Evolutionary conservation across 1,140 invertebrate species (phyloP).

Genomic region (Cecropterus lyciades): DNA sequence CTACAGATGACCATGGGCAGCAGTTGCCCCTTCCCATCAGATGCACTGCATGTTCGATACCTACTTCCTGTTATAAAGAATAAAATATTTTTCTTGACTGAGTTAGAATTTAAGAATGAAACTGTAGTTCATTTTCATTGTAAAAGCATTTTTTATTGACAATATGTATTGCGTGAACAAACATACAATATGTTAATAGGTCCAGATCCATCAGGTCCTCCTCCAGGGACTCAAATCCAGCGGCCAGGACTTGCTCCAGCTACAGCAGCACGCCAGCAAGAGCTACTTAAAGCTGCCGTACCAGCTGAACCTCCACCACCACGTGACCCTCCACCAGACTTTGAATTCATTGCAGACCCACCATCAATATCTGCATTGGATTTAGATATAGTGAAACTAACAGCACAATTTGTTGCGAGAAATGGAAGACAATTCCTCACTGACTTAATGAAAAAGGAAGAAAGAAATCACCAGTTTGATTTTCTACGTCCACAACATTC

Average conservation of each 20-base stretch:
- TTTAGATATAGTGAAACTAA: slow-evolving; percentile 98
- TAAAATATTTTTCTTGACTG: no score
- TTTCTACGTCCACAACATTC: slow-evolving; percentile 99
- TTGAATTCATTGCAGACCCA: slow-evolving; percentile 99
- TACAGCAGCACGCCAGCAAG: slow-evolving; percentile 93
- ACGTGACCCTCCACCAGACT: slow-evolving; percentile 97
- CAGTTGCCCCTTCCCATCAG: no score
- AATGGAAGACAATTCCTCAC: slow-evolving; percentile 99
- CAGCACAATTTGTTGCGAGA: slow-evolving; percentile 99
- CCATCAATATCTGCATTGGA: slow-evolving; percentile 99
- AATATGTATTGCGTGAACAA: no score
- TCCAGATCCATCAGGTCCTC: slow-evolving; percentile 46
- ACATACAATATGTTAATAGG: slow-evolving; percentile 35
- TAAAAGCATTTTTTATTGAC: no score
- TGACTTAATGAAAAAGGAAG: slow-evolving; percentile 99
- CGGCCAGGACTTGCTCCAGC: slow-evolving; percentile 86
- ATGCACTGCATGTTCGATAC: no score
- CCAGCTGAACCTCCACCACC: slow-evolving; percentile 95
- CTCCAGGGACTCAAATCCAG: slow-evolving; percentile 44
- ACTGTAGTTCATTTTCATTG: no score
- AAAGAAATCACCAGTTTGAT: slow-evolving; percentile 99
- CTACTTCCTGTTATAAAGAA: no score
- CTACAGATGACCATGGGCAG: no score
- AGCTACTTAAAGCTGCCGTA: slow-evolving; percentile 93
- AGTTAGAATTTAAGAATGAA: no score